A percentile compares a stretch with the other conserved stretches of the same genome.
Evolutionary conservation across 2,888 invertebrate genomes (phyloP).

Genomic region (Ornithoptera priamus): DNA sequence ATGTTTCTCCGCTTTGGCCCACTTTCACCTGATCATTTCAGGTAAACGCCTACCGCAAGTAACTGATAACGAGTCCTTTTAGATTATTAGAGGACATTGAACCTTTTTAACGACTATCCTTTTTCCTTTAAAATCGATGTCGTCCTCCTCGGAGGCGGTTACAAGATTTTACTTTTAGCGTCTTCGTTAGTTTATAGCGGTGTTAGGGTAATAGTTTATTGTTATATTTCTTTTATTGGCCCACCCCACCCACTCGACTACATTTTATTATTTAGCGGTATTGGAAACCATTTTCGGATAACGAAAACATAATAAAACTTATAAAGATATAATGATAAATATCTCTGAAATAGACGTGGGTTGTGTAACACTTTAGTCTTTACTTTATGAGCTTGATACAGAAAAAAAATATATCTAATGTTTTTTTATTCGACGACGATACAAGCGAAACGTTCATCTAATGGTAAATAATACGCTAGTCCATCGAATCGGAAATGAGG

Average conservation of each 20-base stretch:
- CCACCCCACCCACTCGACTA: not conserved
- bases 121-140: not conserved
- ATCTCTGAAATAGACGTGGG: too few species aligned
- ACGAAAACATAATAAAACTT: too few species aligned
- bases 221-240: slow-evolving; percentile 9
- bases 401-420: too few species aligned
- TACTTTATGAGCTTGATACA: too few species aligned
- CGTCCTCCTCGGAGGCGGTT: slow-evolving; percentile 4
- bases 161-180: slow-evolving; percentile 12
- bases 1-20: not conserved
- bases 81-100: slow-evolving; percentile 17
- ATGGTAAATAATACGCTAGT: too few species aligned
- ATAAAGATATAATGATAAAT: too few species aligned
- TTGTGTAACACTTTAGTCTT: too few species aligned
- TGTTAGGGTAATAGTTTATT: slow-evolving; percentile 3
- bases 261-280: not conserved
- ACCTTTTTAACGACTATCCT: slow-evolving; percentile 8
- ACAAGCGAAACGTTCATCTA: too few species aligned
- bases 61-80: slow-evolving; percentile 8
- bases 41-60: slow-evolving; percentile 6
- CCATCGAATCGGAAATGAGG: too few species aligned
- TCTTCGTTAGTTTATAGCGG: not conserved
- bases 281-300: not conserved
- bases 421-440: too few species aligned
- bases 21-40: not conserved